A percentile compares a stretch with the other conserved stretches of the same genome.
Evolutionary conservation across 1,140 invertebrate species (phyloP).

Genomic region (Dendroctonus valens): DNA sequence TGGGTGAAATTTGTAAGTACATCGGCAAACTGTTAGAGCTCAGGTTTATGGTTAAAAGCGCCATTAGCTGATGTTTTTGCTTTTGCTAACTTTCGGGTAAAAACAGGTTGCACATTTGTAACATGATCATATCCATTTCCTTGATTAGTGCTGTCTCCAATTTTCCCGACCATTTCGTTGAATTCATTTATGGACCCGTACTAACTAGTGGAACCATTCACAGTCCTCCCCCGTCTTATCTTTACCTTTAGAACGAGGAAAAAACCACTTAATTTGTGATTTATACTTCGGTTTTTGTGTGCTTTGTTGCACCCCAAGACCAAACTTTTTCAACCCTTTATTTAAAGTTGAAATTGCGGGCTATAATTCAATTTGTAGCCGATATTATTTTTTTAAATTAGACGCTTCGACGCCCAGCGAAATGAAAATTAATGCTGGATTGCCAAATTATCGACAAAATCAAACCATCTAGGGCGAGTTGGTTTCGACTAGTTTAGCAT

Average conservation of each 20-base stretch:
- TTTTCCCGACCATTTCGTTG: too few species aligned
- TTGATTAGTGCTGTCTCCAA: too few species aligned
- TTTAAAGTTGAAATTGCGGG: slow-evolving; percentile 39
- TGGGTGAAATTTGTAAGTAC: too few species aligned
- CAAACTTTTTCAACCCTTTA: slow-evolving; percentile 36
- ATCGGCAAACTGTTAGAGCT: too few species aligned
- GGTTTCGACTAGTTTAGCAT: too few species aligned
- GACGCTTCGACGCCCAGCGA: slow-evolving; percentile 34
- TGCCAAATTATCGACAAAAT: slow-evolving; percentile 10
- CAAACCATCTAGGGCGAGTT: too few species aligned
- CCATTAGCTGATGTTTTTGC: too few species aligned
- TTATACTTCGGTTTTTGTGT: slow-evolving; percentile 37
- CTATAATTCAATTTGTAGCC: slow-evolving; percentile 42
- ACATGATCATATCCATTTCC: too few species aligned
- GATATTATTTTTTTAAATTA: slow-evolving; percentile 42
- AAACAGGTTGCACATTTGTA: too few species aligned
- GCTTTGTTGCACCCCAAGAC: slow-evolving; percentile 19
- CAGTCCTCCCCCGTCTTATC: slow-evolving; percentile 30
- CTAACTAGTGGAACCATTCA: slow-evolving; percentile 21
- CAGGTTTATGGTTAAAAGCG: too few species aligned
- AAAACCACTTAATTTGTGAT: slow-evolving; percentile 43
- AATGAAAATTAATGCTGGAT: slow-evolving; percentile 9
- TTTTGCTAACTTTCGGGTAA: too few species aligned
- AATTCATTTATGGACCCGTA: slow-evolving; percentile 5
- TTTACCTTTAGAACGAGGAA: slow-evolving; percentile 33